These are phyloP conservation scores for Gadus macrocephalus DNA, from an alignment of 2,113 vertebrate genomes.

Conservation along the genomic window DNA sequence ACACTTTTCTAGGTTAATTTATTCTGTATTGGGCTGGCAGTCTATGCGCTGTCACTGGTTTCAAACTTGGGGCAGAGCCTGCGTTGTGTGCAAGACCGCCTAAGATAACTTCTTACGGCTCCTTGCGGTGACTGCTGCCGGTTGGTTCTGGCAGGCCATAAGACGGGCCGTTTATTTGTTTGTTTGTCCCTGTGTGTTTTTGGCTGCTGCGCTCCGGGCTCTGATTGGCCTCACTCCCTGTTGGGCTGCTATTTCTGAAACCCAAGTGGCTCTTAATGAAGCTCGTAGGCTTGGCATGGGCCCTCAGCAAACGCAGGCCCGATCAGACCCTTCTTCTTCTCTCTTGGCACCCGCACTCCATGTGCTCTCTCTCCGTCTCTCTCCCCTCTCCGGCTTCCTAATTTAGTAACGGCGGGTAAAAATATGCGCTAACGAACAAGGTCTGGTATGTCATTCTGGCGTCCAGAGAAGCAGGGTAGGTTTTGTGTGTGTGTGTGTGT, in stretches of 20 bases:
- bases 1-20: constrained; percentile 61
- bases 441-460: constrained; percentile 85
- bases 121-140: constrained; percentile 58
- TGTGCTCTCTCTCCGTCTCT: constrained; percentile 65
- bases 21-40: constrained; percentile 48
- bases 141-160: constrained; percentile 67
- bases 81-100: constrained; percentile 57
- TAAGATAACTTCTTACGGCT: constrained; percentile 66
- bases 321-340: constrained; percentile 76
- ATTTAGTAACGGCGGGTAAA: constrained; percentile 94
- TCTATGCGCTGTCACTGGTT: constrained; percentile 55
- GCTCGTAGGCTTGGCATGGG: constrained; percentile 70
- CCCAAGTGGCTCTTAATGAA: constrained; percentile 70
- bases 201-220: constrained; percentile 58
- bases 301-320: constrained; percentile 69
- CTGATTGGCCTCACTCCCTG: constrained; percentile 63
- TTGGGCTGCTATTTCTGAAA: constrained; percentile 74
- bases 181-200: constrained; percentile 71
- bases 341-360: constrained; percentile 76
- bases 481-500: too few species aligned
- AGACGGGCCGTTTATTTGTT: constrained; percentile 70
- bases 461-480: constrained; percentile 73
- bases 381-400: constrained; percentile 74
- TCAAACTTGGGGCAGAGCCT: constrained; percentile 53
- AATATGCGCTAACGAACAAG: constrained; percentile 83